Evolutionary conservation across 2,113 vertebrate genomes (phyloP).

Genomic region (Telmatochromis sp.): DNA sequence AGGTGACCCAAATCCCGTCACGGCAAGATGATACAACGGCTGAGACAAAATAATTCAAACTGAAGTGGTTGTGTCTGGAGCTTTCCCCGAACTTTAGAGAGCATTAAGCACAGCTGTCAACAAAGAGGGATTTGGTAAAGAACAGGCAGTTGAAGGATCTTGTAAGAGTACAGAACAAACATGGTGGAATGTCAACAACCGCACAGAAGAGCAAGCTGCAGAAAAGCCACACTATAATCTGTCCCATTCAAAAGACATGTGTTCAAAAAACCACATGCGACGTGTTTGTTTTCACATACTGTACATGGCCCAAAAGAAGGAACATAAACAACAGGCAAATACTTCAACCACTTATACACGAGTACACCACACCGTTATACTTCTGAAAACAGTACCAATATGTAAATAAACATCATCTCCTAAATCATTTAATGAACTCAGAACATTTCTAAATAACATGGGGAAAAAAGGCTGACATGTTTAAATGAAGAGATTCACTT

Average conservation of each 20-base stretch:
- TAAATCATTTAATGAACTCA: neutral
- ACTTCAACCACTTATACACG: neutral
- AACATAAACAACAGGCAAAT: neutral
- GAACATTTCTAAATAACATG: neutral
- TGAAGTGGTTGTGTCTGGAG: neutral
- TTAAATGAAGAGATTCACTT: neutral
- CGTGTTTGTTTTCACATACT: neutral
- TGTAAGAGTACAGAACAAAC: slow-evolving; percentile 13
- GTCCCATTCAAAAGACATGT: neutral
- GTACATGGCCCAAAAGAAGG: neutral
- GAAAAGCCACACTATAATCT: neutral
- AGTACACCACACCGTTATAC: neutral
- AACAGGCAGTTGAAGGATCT: slow-evolving; percentile 8
- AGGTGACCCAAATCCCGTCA: neutral
- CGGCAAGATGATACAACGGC: neutral
- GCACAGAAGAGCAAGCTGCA: neutral
- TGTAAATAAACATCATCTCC: neutral
- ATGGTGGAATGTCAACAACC: neutral
- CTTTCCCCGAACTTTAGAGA: neutral
- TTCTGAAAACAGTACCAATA: neutral
- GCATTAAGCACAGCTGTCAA: slow-evolving; percentile 26
- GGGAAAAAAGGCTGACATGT: fast-evolving
- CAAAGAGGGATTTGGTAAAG: slow-evolving; percentile 14
- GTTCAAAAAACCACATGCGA: neutral
- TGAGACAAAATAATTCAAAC: neutral